phyloP scores from a whole-genome alignment of 2,113 vertebrate genomes.

The Pluvialis apricaria region DNA sequence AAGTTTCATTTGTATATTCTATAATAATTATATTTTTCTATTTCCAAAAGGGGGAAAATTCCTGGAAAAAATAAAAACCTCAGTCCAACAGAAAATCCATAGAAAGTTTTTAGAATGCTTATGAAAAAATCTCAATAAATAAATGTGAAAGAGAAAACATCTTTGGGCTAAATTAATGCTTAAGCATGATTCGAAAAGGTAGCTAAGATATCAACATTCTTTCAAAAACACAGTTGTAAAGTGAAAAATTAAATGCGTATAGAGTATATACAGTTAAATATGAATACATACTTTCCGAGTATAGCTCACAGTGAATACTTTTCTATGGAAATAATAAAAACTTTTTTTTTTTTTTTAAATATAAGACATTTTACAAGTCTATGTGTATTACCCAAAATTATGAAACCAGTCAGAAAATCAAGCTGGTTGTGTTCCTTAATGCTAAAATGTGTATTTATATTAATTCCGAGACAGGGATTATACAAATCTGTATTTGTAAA shows the following conservation, averaged over 20 bases:
- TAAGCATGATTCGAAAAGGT: conserved; percentile 7
- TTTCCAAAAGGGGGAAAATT: background rate
- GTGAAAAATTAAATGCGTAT: background rate
- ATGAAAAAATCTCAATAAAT: conserved; percentile 8
- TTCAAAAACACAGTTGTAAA: background rate
- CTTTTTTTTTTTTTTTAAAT: background rate
- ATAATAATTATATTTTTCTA: background rate
- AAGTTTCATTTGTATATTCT: background rate
- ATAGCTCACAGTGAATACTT: background rate
- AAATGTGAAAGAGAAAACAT: conserved; percentile 39
- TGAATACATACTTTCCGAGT: background rate
- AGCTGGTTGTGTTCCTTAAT: background rate
- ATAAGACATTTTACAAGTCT: background rate
- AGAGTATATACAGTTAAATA: background rate
- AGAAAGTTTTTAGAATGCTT: background rate
- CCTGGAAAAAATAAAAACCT: background rate
- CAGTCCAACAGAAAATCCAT: background rate
- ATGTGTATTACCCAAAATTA: background rate
- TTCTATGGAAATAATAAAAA: background rate
- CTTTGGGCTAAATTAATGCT: conserved; percentile 30
- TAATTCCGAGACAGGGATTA: background rate
- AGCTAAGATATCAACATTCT: background rate
- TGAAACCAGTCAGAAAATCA: background rate
- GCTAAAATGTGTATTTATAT: background rate
- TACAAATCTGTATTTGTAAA: background rate